Evolutionary conservation across 2,888 invertebrate genomes (phyloP), one percentile per base, ranked within the genome.

Genomic region (Cataglyphis rosenhaueri): DNA sequence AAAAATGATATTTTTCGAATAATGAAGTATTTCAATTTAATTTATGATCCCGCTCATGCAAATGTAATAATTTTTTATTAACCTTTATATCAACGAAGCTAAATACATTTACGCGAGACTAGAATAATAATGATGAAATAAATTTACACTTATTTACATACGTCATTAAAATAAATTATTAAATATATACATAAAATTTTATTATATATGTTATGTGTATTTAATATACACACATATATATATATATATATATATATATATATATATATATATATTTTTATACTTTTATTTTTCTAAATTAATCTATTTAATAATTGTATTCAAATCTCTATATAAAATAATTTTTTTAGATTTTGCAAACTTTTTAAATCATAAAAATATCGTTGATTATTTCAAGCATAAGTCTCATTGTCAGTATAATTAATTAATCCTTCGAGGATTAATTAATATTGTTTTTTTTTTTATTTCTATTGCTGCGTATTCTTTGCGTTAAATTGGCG

Each of bases 401-500:
- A 59, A 64, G 25, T 29, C 25, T 8, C 32, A 32, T 32, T 32
- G 32, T 32, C 32, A 61, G 18, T 21, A 74, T 21, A 74, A 86
- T 84, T 86, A 66, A 87, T 84, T 64, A 71, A 52, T 70, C 41
- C 62, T 68, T 3, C 8, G 12, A 25, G 62, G 18, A n/a, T 62
- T 61, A 59, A 21, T 21, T 21, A 21, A 21, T 21, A 21, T 21
- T 21, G 21, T 21, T 21, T 64, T 75, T 59, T 38, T 68, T 38
- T 64, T 25, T 25, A 25, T 25, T 25, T 25, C 25, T 59, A 44
- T 55, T 59, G 48, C 25, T 70, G 70, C 25, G 1, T 25, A 25
- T 78, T 41, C 21, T 70, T 64, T 21, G 62, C 57, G 55, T 64
- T 29, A 52, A 29, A 75, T 87, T 83, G 75, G 75, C 86, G 78